Base-by-base conservation (phyloP, 2,797 vertebrate species). In the Acridotheres tristis region DNA sequence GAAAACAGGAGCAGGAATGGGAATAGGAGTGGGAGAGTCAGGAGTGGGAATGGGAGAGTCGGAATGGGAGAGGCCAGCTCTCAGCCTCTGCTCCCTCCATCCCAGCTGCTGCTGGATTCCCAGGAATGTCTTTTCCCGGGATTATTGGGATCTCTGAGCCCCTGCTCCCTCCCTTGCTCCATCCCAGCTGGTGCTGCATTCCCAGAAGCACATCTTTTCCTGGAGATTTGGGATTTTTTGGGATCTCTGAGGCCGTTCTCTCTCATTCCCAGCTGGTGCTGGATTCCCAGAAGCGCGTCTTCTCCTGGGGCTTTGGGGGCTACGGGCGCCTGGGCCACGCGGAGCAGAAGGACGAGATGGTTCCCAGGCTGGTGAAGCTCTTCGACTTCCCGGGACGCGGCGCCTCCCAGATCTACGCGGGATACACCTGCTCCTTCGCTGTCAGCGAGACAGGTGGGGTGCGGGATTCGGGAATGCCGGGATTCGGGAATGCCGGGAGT, bases 261-360 rank as follows among this genome's bases (percentile, higher is more conserved):
- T 11, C 45, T 4, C 47, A 25, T 48, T 48, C 47, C 57, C 34
- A 59, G 57, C 57, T 38, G 34, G 57, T 99, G 47, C 95, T 99
- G 95, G 99, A 99, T 96, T 99, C 99, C 1, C 99, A 99, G 98
- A 99, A 99, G 95, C 98, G 99, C 0, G 99, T 99, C 29, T 99
- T 99, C 97, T 99, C 99, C 85, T 99, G 99, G 99, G 99, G 99
- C 0, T 99, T 99, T 0, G 99, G 99, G 0, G 99, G 99, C 11
- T 99, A 99, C 0, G 99, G 99, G 6, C 98, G 99, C 13, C 97
- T 99, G 85, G 99, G 99, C 27, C 99, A 99, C 17, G 98, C 99
- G 0, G 99, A 99, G 96, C 99, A 99, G 97, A 99, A 99, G 94
- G 99, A 99, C 0, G 99, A 99, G 97, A 99, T 99, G 99, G 99